Conservation (phyloP, 2,797 vertebrate genomes). For the Anguilla anguilla region DNA sequence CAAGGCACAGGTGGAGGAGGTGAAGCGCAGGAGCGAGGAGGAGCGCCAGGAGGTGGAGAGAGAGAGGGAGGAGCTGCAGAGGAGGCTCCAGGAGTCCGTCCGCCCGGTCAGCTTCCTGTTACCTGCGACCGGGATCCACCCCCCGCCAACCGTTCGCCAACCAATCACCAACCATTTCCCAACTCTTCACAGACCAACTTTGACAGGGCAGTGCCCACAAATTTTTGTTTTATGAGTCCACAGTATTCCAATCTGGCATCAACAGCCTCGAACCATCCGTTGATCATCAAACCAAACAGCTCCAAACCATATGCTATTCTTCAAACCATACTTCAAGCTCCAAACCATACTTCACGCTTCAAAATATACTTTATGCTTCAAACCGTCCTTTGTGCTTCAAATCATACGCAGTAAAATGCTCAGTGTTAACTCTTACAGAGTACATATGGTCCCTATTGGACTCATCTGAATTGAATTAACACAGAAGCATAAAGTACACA, state of each 20-base stretch:
- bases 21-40: conserved; percentile 76
- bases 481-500: too few relatives aligned
- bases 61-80: conserved; percentile 77
- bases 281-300: not conserved
- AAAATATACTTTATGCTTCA: not conserved
- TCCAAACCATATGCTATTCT: not conserved
- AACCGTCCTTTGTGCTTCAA: not conserved
- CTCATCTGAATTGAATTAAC: too few relatives aligned
- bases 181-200: not conserved
- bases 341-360: not conserved
- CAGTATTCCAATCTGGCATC: not conserved
- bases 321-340: not conserved
- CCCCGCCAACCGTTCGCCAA: not conserved
- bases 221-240: not conserved
- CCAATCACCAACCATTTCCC: not conserved
- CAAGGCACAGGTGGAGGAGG: conserved; percentile 76
- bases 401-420: too few relatives aligned
- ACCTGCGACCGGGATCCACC: not conserved
- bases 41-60: conserved; percentile 75
- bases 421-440: too few relatives aligned
- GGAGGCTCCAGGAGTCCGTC: conserved; percentile 79
- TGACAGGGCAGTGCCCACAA: not conserved
- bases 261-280: not conserved
- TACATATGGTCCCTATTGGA: too few relatives aligned
- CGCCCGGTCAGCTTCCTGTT: conserved; percentile 73